Base-by-base conservation (phyloP, 2,888 invertebrate genomes). In the Prosapia bicincta region DNA sequence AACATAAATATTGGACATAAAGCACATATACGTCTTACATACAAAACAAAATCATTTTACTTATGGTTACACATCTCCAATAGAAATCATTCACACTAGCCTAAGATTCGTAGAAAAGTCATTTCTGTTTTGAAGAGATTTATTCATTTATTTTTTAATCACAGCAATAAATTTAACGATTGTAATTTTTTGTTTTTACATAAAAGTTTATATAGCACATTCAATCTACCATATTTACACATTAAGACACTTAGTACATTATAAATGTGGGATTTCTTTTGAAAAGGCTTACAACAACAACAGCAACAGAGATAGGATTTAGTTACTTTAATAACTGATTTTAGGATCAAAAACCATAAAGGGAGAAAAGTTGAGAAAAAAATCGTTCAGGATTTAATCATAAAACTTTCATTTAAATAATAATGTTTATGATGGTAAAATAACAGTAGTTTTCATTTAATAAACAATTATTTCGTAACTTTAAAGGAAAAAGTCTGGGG, bases 241-340 rank as follows among this genome's bases (percentile, higher is more conserved):
- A 76, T 72, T 76, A 76, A 77, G 77, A 77, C 77, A 77, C 77
- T 77, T 77, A 77, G 70, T 74, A 73, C 74, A 71, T 77, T 54
- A 20, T 54, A 54, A 20, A n/a, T 54, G 2, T 54, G 54, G 54
- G 54, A 38, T n/a, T 54, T 54, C 20, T 38, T 38, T 38, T 54
- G 54, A 20, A 54, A 54, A 54, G 54, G 54, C 54, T n/a, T 54
- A 54, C 54, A 20, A 54, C 54, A 54, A 54, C 54, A 54, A 54
- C 20, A 54, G 1, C 20, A 54, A 20, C 54, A 54, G 54, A 54
- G 6, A 30, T 5, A 30, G 5, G 5, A 6, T 30, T 30, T 30
- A 6, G 5, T 30, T 30, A 30, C 6, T 30, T 30, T 30, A 6
- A 30, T 30, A 6, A 6, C 30, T 30, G 30, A 30, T 30, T 30